Conservation (phyloP, 2,888 invertebrate species). For the Sphaerophoria taeniata region DNA sequence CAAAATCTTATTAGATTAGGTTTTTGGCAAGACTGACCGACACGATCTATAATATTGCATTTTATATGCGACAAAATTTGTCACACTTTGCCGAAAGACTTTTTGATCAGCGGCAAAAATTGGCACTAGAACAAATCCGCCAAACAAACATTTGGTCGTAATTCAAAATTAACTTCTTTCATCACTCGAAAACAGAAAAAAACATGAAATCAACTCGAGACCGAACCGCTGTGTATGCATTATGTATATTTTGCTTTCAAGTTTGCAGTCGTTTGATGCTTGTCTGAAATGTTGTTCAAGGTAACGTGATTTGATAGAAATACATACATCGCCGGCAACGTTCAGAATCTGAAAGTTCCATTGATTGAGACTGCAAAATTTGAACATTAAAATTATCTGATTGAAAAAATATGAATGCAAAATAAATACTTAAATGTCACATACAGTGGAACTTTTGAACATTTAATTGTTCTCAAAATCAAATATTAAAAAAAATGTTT, state of each 20-base stretch:
- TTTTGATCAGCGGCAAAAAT: conserved; percentile 2
- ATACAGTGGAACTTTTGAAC: background rate
- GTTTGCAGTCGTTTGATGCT: conserved; percentile 12
- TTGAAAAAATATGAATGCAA: conserved; percentile 4
- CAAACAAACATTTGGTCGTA: conserved; percentile 7
- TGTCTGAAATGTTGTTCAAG: conserved; percentile 12
- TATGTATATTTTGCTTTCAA: conserved; percentile 7
- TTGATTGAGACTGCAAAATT: conserved; percentile 10
- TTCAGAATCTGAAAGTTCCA: background rate
- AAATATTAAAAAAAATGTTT: too few species aligned
- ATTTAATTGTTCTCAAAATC: too few species aligned
- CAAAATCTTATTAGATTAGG: too few species aligned
- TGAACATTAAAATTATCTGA: background rate
- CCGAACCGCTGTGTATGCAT: background rate
- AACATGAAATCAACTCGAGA: background rate
- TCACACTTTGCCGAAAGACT: conserved; percentile 1
- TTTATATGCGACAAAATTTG: too few species aligned
- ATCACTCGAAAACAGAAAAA: background rate
- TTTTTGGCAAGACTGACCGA: too few species aligned
- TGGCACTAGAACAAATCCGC: conserved; percentile 28
- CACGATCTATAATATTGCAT: too few species aligned
- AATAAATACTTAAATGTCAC: background rate
- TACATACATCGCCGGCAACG: background rate
- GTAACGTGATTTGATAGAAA: conserved; percentile 21
- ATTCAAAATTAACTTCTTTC: conserved; percentile 15